These are phyloP conservation scores for Cremastinae sp. DNA, from an alignment of 2,888 invertebrate species.

Conservation along the genomic window DNA sequence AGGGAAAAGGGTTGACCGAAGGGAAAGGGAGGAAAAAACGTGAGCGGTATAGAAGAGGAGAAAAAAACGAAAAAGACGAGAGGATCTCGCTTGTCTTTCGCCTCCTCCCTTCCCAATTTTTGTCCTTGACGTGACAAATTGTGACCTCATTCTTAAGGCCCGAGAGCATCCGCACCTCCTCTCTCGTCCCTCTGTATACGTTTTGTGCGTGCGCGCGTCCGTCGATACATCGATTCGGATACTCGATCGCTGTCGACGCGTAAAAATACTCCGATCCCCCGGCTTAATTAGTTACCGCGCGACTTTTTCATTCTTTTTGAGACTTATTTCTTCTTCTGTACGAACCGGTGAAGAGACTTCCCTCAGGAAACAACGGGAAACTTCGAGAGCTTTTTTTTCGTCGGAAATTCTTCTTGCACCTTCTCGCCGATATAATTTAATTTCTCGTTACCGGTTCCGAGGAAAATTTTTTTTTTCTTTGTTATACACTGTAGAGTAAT, in stretches of 20 bases:
- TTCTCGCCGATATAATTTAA: background rate
- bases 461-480: background rate
- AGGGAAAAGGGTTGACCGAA: too few species aligned
- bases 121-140: conserved; percentile 73
- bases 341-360: conserved; percentile 32
- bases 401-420: background rate
- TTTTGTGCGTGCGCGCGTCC: conserved; percentile 6
- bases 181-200: conserved; percentile 41
- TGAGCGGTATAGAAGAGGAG: conserved; percentile 3
- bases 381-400: background rate
- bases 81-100: conserved; percentile 60
- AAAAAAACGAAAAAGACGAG: conserved; percentile 33
- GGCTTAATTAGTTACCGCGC: conserved; percentile 57
- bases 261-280: conserved; percentile 54
- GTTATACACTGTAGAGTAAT: too few species aligned
- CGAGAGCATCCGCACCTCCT: conserved; percentile 54
- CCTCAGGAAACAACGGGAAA: conserved; percentile 4
- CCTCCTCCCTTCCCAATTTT: conserved; percentile 62
- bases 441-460: background rate
- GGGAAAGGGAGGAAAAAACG: too few species aligned
- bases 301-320: conserved; percentile 26
- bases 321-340: conserved; percentile 9
- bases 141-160: conserved; percentile 75
- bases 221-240: background rate
- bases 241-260: conserved; percentile 48